Evolutionary conservation across 2,888 invertebrate species (phyloP).

Genomic region (Synanthedon formicaeformis): DNA sequence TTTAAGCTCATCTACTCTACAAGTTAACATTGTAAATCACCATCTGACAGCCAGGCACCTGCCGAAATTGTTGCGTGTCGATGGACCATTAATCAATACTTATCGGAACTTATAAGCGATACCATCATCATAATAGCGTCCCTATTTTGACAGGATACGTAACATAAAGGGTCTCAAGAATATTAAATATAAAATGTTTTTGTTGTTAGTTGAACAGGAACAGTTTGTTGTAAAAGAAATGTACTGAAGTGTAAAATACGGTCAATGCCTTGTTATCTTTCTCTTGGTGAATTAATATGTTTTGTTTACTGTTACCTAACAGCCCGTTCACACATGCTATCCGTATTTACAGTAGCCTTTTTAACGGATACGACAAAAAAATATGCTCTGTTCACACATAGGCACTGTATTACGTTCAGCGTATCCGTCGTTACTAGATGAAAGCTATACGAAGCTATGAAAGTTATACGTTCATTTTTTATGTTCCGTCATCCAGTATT

Average conservation of each 20-base stretch:
- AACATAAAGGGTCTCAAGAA: constrained; percentile 1
- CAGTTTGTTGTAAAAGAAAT: neutral
- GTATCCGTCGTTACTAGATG: no score
- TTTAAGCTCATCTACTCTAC: constrained; percentile 5
- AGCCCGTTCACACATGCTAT: no score
- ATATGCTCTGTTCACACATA: no score
- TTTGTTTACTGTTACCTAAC: no score
- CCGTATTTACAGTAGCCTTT: no score
- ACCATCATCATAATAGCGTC: constrained; percentile 25
- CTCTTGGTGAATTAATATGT: no score
- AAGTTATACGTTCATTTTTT: no score
- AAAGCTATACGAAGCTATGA: no score
- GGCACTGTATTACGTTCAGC: no score
- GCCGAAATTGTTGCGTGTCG: constrained; percentile 44
- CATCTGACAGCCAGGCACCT: constrained; percentile 8
- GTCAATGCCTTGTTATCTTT: neutral
- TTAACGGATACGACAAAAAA: no score
- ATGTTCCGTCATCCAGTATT: no score
- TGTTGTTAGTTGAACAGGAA: constrained; percentile 1
- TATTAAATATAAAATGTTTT: neutral
- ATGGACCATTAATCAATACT: constrained; percentile 42
- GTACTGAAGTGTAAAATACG: neutral
- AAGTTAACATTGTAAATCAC: constrained; percentile 9
- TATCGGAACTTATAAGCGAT: constrained; percentile 32
- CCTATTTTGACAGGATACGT: constrained; percentile 1